Base-by-base conservation (phyloP, 1,140 invertebrate species). In the Proctacanthus coquilletti region DNA sequence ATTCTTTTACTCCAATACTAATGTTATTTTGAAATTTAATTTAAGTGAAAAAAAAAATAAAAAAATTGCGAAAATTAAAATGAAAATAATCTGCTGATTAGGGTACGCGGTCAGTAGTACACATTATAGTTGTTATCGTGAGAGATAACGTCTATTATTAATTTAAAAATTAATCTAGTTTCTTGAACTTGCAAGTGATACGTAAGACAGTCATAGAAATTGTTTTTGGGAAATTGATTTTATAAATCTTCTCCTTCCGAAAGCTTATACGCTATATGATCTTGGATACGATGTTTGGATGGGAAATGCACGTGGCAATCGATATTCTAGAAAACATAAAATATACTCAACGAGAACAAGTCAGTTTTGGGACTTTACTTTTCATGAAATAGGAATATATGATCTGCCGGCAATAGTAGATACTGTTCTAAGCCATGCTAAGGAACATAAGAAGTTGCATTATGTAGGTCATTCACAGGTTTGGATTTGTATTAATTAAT, bases 261-360 rank as follows among this genome's bases (percentile, higher is more conserved):
- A n/a, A 58, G 60, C 47, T 39, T 58, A 64, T 33, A 37, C 61
- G 18, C 49, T 68, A 4, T 67, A 74, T 4, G 66, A 75, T 34
- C 58, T 61, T 35, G 75, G 75, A 21, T 81, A 74, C 47, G 77
- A 81, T 45, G 75, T 80, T 1, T 81, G 77, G 77, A 59, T 77
- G 48, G 68, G 47, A 5, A 60, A 60, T 50, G 51, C 51, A 5
- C 48, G 56, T 1, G 56, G 56, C 14, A 60, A 60, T 33, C 52
- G 52, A 1, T 60, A 60, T 27, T 56, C 53, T 0, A 29, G 51
- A 3, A 42, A 43, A 15, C 56, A 60, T 18, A 50, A 46, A 6
- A 68, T 52, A 43, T 64, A 71, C 32, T 63, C 48, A 44, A 66
- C 55, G 3, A 52, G 56, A 14, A 51, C 63, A 34, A 46, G 52